Evolutionary conservation across 2,797 vertebrate genomes (phyloP).

Genomic region (Zenarchopterus dispar): DNA sequence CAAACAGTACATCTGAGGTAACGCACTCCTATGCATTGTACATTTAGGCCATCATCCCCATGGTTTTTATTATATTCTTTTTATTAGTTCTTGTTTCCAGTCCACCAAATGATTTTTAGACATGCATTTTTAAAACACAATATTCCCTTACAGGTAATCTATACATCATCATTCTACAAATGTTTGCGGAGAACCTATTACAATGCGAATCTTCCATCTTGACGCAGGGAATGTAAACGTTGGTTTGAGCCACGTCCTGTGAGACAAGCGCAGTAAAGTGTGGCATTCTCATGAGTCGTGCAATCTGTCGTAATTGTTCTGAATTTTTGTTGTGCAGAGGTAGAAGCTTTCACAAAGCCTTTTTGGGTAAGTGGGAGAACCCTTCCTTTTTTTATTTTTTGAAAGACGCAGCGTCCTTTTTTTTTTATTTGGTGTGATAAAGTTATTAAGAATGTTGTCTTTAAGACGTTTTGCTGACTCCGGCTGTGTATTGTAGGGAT

Average conservation of each 20-base stretch:
- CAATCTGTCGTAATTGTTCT: slow-evolving; percentile 96
- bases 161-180: slow-evolving; percentile 91
- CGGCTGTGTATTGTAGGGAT: slow-evolving; percentile 91
- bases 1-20: slow-evolving; percentile 99
- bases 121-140: slow-evolving; percentile 94
- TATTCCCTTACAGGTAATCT: slow-evolving; percentile 92
- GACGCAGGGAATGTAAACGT: slow-evolving; percentile 88
- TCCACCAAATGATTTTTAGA: slow-evolving; percentile 92
- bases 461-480: slow-evolving; percentile 94
- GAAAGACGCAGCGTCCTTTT: slow-evolving; percentile 92
- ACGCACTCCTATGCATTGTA: slow-evolving; percentile 96
- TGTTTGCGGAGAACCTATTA: slow-evolving; percentile 90
- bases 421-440: slow-evolving; percentile 96
- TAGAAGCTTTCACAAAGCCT: slow-evolving; percentile 99
- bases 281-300: slow-evolving; percentile 93
- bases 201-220: slow-evolving; percentile 88
- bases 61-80: slow-evolving; percentile 86
- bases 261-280: slow-evolving; percentile 92
- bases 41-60: slow-evolving; percentile 92
- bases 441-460: slow-evolving; percentile 90
- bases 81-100: slow-evolving; percentile 89
- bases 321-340: slow-evolving; percentile 97
- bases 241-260: slow-evolving; percentile 88
- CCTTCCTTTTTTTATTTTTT: slow-evolving; percentile 80
- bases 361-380: slow-evolving; percentile 99